Evolutionary conservation across 2,888 invertebrate genomes (phyloP), one percentile per base, ranked within the genome.

Genomic region (Eretmocerus hayati): DNA sequence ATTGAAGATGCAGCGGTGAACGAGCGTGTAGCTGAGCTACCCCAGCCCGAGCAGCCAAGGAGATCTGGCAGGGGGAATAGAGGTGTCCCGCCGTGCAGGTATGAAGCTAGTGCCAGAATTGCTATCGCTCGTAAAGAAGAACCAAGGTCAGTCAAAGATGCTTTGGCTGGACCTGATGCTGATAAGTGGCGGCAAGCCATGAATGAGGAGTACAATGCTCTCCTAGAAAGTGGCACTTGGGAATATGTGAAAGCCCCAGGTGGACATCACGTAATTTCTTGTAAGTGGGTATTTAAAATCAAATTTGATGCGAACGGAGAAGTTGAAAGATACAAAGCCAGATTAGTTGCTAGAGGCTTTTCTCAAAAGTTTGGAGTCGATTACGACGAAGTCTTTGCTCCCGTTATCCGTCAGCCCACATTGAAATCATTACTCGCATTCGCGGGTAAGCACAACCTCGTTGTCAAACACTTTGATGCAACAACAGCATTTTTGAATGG

Each of bases 401-500:
- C n/a, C n/a, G 32, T 8, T 42, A 35, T 21, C 8, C 42, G 13
- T 26, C 42, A 3, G 42, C 35, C 6, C 13, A 42, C 42, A 8
- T 11, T 33, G 11, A 20, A 15, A 11, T 8, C 20, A 5, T 22
- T 60, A 15, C 35, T 59, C 23, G 46, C 54, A 11, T 19, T 55
- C 18, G 57, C 53, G 21, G 54, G 50, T 15, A 20, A 45, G 5
- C 13, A 48, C 22, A 44, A 57, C 26, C 20, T 56, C 16, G 15
- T 52, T 18, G 46, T 54, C 31, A 39, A 41, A 8, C 56, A 57
- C 19, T 53, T 58, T 18, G 59, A 57, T 50, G 55, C 57, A 2
- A 44, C 51, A 18, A 57, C 57, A 5, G 59, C 59, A 8, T 58
- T 58, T 51, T 33, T 60, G 11, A 39, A 59, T 46, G 55, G 53